phyloP scores from a whole-genome alignment of 2,888 invertebrate species.

The Bugulina stolonifera region DNA sequence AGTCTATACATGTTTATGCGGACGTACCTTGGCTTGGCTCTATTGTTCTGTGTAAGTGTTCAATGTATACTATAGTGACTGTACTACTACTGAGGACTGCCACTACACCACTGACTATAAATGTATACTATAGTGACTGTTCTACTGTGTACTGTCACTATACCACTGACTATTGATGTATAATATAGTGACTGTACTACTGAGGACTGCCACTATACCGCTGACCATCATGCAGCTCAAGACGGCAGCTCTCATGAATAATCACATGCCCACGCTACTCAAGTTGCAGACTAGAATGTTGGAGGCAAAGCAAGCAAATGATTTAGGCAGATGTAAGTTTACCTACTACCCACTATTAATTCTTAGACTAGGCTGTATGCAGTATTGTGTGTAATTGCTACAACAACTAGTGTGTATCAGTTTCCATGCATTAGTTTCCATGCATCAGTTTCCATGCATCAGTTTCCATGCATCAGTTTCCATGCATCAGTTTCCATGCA shows the following conservation, averaged over 20 bases:
- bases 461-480: not conserved
- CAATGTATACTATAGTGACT: not conserved
- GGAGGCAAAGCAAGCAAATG: constrained; percentile 64
- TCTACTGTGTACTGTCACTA: no score
- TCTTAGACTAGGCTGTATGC: not conserved
- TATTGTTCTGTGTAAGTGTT: constrained; percentile 59
- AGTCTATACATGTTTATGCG: constrained; percentile 70
- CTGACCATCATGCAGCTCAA: constrained; percentile 45
- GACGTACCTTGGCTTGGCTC: constrained; percentile 91
- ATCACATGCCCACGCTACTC: constrained; percentile 79
- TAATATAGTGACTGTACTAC: not conserved
- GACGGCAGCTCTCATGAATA: constrained; percentile 73
- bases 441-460: no score
- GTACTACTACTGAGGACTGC: not conserved
- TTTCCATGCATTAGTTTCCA: not conserved
- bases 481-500: constrained; percentile 30
- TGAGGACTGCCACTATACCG: not conserved
- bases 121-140: no score
- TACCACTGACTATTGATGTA: not conserved
- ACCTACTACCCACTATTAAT: no score
- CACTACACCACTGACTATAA: not conserved
- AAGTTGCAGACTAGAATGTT: constrained; percentile 75
- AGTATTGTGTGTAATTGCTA: not conserved
- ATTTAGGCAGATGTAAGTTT: not conserved
- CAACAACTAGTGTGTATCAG: no score